Percentiles rank a stretch among this genome's conserved stretches.
Evolutionary conservation across 2,113 vertebrate genomes (phyloP).

Genomic region (Chaetodon trifascialis): DNA sequence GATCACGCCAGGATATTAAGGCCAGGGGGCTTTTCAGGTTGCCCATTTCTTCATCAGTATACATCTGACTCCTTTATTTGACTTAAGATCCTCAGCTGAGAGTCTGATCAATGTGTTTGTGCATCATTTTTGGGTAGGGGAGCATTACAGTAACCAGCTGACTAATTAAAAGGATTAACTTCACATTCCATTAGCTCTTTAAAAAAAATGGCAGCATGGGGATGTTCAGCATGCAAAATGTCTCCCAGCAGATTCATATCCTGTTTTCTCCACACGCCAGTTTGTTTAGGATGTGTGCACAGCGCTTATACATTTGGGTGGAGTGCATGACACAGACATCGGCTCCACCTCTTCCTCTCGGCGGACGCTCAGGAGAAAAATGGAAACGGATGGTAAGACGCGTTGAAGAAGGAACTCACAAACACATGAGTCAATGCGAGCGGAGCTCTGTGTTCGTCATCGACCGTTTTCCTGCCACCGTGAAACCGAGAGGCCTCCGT

Average conservation of each 20-base stretch:
- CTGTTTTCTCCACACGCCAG: slow-evolving; percentile 55
- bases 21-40: slow-evolving; percentile 52
- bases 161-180: slow-evolving; percentile 39
- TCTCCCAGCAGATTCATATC: slow-evolving; percentile 46
- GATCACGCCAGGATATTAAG: slow-evolving; percentile 62
- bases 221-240: slow-evolving; percentile 9
- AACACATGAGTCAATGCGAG: slow-evolving; percentile 48
- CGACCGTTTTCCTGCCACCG: slow-evolving; percentile 40
- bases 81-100: slow-evolving; percentile 23
- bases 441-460: slow-evolving; percentile 42
- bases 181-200: slow-evolving; percentile 13
- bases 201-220: slow-evolving; percentile 1
- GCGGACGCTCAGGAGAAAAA: slow-evolving; percentile 29
- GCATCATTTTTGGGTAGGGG: slow-evolving; percentile 7
- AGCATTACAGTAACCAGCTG: slow-evolving; percentile 11
- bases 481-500: slow-evolving; percentile 7
- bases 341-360: slow-evolving; percentile 62
- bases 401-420: slow-evolving; percentile 22
- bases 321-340: slow-evolving; percentile 24
- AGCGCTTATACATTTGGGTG: slow-evolving; percentile 24
- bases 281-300: slow-evolving; percentile 56
- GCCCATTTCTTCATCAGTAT: slow-evolving; percentile 39
- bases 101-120: slow-evolving; percentile 27
- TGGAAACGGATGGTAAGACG: slow-evolving; percentile 28
- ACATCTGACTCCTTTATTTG: slow-evolving; percentile 39